A percentile compares a stretch with the other conserved stretches of the same genome.
Evolutionary conservation across 2,888 invertebrate genomes (phyloP).

Genomic region (Lasioglossum malachurum): DNA sequence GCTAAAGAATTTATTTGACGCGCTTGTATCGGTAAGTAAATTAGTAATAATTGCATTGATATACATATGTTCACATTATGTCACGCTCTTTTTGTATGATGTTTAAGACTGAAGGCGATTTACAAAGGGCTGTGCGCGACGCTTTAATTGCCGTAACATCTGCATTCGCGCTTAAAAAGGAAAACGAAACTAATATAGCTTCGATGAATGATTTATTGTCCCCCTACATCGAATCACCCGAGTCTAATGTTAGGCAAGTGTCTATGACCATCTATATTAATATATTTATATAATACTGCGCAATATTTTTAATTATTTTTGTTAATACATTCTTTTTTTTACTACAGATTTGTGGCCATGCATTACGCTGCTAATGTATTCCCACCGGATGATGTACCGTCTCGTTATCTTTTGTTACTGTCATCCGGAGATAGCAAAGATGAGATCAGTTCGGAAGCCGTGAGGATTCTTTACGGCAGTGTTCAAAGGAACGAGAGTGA

Average conservation of each 20-base stretch:
- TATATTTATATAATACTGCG: slow-evolving; percentile 2
- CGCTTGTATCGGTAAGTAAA: slow-evolving; percentile 84
- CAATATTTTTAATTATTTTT: slow-evolving; percentile 3
- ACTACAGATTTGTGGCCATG: slow-evolving; percentile 90
- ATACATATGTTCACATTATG: background rate
- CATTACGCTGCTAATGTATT: slow-evolving; percentile 93
- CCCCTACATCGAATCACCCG: slow-evolving; percentile 91
- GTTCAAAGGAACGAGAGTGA: slow-evolving; percentile 82
- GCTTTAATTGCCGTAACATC: slow-evolving; percentile 81
- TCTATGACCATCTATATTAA: slow-evolving; percentile 9
- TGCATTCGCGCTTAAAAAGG: slow-evolving; percentile 79
- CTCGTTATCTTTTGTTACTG: slow-evolving; percentile 92
- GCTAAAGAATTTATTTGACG: slow-evolving; percentile 86
- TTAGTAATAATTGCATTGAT: background rate
- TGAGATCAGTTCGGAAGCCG: slow-evolving; percentile 90
- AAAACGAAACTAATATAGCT: slow-evolving; percentile 83
- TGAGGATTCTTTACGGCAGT: slow-evolving; percentile 91
- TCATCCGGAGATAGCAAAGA: slow-evolving; percentile 94
- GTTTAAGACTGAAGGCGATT: slow-evolving; percentile 79
- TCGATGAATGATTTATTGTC: slow-evolving; percentile 89
- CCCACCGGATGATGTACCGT: slow-evolving; percentile 92
- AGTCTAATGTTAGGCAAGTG: slow-evolving; percentile 86
- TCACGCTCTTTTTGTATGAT: slow-evolving; percentile 24
- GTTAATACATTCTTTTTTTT: slow-evolving; percentile 18
- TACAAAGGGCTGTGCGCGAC: slow-evolving; percentile 79